Evolutionary conservation across 92 coral and sea anemone species (phyloP), one percentile per base, ranked within the genome.

Genomic region (Isaurus tuberculatus): DNA sequence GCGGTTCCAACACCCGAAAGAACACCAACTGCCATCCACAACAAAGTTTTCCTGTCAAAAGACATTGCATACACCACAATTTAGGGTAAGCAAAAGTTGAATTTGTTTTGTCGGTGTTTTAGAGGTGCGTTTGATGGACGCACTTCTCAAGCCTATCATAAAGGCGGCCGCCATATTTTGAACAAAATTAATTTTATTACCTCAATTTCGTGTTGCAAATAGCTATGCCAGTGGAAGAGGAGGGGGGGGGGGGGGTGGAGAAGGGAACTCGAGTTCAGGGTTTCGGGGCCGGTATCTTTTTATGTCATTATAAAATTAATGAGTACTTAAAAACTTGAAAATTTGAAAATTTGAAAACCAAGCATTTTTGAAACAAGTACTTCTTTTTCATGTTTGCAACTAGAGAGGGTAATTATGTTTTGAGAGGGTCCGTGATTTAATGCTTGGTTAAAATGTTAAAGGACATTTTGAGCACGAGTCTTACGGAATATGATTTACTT

Each of bases 1-100:
- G 91, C 88, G n/a, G 90, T 85, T n/a, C 97, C 95, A 14, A 89
- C 72, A 3, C 99, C 99, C 9, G 98, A 91, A 5, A 94, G 40
- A 15, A 94, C 55, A 27, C 98, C 98, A 25, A 87, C 89, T 27
- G 95, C 75, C 2, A 94, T 16, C 94, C 97, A 93, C 37, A 93
- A 28, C 17, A 70, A 75, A 29, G 30, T 91, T 85, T 78, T 89
- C 58, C 86, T 90, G 49, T 91, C 98, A 58, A 68, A 68, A 60
- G 91, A 80, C 98, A 94, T 94, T 25, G 78, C 48, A 28, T 19
- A 29, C 33, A n/a, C 16, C 34, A 48, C 36, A 72, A 2, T 34
- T 16, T 25, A 22, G 72, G 32, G 16, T 64, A 28, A 4, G 33
- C n/a, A 37, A 27, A 31, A 15, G 14, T 37, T 77, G 64, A 66